These are phyloP conservation scores for Reinhardtius hippoglossoides DNA, from an alignment of 2,113 vertebrate species.

Conservation along the genomic window DNA sequence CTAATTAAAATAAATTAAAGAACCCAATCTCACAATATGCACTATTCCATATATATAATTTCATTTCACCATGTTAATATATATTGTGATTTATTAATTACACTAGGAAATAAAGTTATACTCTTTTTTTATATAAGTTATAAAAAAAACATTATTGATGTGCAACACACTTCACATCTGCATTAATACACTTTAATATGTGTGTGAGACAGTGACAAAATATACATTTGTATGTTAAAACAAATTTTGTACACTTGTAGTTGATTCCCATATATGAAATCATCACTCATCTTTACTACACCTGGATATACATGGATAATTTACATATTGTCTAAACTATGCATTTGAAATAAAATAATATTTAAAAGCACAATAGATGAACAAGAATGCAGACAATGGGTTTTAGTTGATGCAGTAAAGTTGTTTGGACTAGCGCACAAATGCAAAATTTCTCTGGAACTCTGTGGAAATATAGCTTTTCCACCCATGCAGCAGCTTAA, in stretches of 20 bases:
- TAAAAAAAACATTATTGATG: too few relatives aligned
- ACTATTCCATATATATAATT: neutral
- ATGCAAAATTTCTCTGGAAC: slow-evolving; percentile 19
- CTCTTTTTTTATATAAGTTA: too few relatives aligned
- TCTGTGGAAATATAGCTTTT: neutral
- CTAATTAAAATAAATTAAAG: neutral
- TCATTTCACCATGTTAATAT: neutral
- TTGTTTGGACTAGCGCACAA: neutral
- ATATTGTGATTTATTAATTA: neutral
- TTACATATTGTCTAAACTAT: neutral
- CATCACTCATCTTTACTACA: neutral
- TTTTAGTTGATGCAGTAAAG: neutral
- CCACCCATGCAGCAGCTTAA: slow-evolving; percentile 35
- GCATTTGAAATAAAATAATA: neutral
- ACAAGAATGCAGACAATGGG: too few relatives aligned
- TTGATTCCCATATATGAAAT: neutral
- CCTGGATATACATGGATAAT: neutral
- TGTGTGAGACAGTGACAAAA: too few relatives aligned
- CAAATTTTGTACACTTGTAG: neutral
- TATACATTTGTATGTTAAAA: neutral
- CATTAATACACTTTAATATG: too few relatives aligned
- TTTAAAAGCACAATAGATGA: too few relatives aligned
- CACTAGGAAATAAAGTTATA: neutral
- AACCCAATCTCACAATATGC: neutral
- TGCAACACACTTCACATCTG: too few relatives aligned